Base-by-base conservation (phyloP, 2,888 invertebrate genomes). In the Eumerus sabulonum region DNA sequence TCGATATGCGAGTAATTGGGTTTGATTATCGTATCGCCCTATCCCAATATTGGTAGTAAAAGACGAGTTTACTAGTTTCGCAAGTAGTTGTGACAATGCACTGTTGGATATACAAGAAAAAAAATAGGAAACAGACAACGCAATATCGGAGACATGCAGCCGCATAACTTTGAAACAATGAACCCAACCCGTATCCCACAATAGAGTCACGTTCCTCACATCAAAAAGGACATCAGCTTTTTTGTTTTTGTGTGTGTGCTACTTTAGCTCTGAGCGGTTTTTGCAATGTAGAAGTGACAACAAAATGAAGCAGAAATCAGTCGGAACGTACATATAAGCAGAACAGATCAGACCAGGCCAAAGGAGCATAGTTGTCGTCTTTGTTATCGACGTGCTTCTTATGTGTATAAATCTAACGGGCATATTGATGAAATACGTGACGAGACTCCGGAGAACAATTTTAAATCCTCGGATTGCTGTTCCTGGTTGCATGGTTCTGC, bases 351-450 rank as follows among this genome's bases (percentile, higher is more conserved):
- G 27, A n/a, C n/a, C n/a, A n/a, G n/a, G n/a, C n/a, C n/a, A n/a
- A n/a, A n/a, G 27, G 27, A n/a, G 14, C 16, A 53, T 16, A 16
- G 51, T 12, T 54, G 47, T 56, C 54, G 62, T 50, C 53, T 18
- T 9, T 14, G 17, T 17, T 11, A 17, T 47, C 13, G 35, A 35
- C 12, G 35, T 44, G 27, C 3, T 27, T 27, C 27, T 7, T 48
- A 63, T 50, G 68, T 73, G 59, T 73, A 74, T 74, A 70, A 59
- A 70, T 76, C 70, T 70, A 70, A 59, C 68, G 57, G 68, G 68
- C 79, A 74, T 79, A 74, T 79, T 79, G 79, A 79, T 79, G 79
- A 79, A 79, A 79, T 73, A 79, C 79, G 79, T 79, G 79, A 74
- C 74, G 50, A 14, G 74, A 74, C 74, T 79, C 57, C 51, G 53